Evolutionary conservation across 2,888 invertebrate genomes (phyloP), one percentile per base, ranked within the genome.

Genomic region (Gari tellinella): DNA sequence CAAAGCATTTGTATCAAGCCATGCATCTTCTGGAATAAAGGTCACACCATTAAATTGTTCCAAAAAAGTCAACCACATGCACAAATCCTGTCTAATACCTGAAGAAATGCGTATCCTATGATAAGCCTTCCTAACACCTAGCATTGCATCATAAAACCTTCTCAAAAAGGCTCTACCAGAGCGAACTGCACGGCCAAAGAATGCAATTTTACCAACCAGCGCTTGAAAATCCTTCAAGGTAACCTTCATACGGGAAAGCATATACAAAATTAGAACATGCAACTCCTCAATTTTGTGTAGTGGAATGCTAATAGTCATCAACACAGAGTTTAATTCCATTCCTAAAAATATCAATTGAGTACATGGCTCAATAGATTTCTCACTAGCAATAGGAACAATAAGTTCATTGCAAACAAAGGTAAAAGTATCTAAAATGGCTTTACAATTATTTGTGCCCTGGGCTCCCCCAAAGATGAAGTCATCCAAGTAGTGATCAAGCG

Each of bases 221-320:
- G 41, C 19, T 31, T 68, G 68, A 14, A 61, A 41, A 14, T 55
- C 37, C 41, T 37, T 26, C n/a, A 68, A 31, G 1, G 41, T 56
- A 31, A 48, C 21, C 40, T 61, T 61, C 4, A 53, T 61, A 4
- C 23, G n/a, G n/a, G n/a, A 1, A 7, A 4, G 1, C 7, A 4
- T 61, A 23, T 25, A 40, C 25, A 8, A 26, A n/a, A n/a, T n/a
- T n/a, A n/a, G n/a, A n/a, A n/a, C n/a, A n/a, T n/a, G n/a, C n/a
- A n/a, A n/a, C n/a, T n/a, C n/a, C n/a, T n/a, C n/a, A n/a, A n/a
- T n/a, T n/a, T n/a, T n/a, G n/a, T n/a, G n/a, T n/a, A n/a, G 10
- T 4, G 61, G 61, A 15, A 72, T 65, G 15, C 55, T 1, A 10
- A 72, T 37, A 14, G 14, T 17, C n/a, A n/a, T n/a, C n/a, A n/a